phyloP scores from a whole-genome alignment of 92 coral and sea anemone species.

The Porites rus region DNA sequence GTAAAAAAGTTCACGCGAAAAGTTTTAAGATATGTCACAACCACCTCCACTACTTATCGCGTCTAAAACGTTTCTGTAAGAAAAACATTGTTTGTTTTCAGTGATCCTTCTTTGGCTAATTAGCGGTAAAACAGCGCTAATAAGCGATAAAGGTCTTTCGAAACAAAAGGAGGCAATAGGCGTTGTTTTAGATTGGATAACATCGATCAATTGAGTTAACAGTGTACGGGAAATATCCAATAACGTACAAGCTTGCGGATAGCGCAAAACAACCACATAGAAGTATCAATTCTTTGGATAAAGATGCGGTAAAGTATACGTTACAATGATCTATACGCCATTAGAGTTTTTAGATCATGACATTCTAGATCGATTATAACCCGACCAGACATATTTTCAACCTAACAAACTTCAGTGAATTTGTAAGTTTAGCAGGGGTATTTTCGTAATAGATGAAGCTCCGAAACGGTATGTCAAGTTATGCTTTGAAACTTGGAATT shows the following conservation, averaged over 20 bases:
- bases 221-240: not conserved
- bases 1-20: conserved; percentile 9
- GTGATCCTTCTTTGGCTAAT: conserved; percentile 40
- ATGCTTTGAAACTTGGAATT: conserved; percentile 20
- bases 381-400: not conserved
- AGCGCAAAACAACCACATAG: conserved; percentile 5
- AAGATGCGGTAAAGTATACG: conserved; percentile 27
- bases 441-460: not conserved
- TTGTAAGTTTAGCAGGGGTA: not conserved
- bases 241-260: conserved; percentile 24
- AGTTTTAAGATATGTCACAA: not conserved
- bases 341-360: not conserved
- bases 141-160: conserved; percentile 30
- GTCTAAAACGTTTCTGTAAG: conserved; percentile 25
- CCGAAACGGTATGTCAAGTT: not conserved
- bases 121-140: conserved; percentile 32
- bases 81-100: conserved; percentile 41
- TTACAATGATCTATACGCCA: conserved; percentile 8
- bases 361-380: not conserved
- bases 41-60: conserved; percentile 25
- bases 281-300: conserved; percentile 30
- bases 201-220: conserved; percentile 25
- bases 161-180: conserved; percentile 29
- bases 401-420: not conserved
- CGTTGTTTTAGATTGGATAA: conserved; percentile 1